Evolutionary conservation across 2,888 invertebrate species (phyloP), one percentile per base, ranked within the genome.

Genomic region (Phrixothrix hirtus): DNA sequence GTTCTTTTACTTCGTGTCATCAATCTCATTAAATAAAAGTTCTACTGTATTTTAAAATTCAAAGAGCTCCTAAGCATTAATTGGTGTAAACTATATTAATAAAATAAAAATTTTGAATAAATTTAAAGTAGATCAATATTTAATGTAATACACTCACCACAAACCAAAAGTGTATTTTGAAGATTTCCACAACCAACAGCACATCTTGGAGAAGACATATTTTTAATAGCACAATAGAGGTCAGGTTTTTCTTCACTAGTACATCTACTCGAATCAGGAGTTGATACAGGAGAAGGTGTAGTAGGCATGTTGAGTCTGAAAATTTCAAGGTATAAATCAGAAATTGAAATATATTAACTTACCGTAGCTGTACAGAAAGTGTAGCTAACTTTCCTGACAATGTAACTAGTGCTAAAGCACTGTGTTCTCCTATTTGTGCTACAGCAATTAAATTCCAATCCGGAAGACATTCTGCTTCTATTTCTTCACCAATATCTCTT

Each of bases 141-240:
- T n/a, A n/a, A n/a, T n/a, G n/a, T n/a, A n/a, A n/a, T n/a, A n/a
- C n/a, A n/a, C n/a, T n/a, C n/a, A 83, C 90, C 92, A 77, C 89
- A 89, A 51, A 88, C 90, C 59, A 92, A 76, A 35, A 93, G 80
- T 38, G 83, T 83, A 34, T 84, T 84, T 60, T 83, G 81, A 49
- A 88, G 76, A 68, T 84, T 84, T 29, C 85, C 88, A 53, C 87
- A 83, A 45, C 92, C 92, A 46, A 85, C 83, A 39, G 89, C 87
- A 76, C 90, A 89, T 58, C 91, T 82, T 32, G 84, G 83, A 37
- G 80, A 80, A 32, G 79, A 80, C 85, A 87, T 86, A 46, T 81
- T 79, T 14, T 84, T 81, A 55, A 81, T 70, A 12, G 80, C 77
- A 60, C 80, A 80, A 68, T 83, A 83, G 27, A 80, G 67, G 65